Evolutionary conservation across 2,113 vertebrate species (phyloP), one percentile per base, ranked within the genome.

Genomic region (Corythornis cristatus): DNA sequence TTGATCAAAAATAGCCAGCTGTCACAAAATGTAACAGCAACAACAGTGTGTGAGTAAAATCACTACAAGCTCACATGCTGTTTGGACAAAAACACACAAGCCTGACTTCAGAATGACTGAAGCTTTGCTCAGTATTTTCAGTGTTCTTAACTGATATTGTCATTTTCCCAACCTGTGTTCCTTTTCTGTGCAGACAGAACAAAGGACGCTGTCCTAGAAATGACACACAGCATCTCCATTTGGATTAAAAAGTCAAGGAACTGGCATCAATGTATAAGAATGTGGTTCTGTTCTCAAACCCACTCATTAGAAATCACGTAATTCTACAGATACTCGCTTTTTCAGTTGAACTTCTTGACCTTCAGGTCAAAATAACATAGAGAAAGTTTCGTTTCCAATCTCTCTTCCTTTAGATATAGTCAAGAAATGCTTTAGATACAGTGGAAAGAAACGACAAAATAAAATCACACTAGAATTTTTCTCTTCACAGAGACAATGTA

Each of bases 91-190:
- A 89, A 46, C 40, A 72, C 3, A n/a, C 1, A 14, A 46, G n/a
- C 93, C 2, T 91, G 86, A 78, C 35, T 35, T 35, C 67, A 91
- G 76, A 93, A 77, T 89, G 78, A 83, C 72, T 88, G 77, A 74
- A 92, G 54, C 70, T 92, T 54, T 89, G 76, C 42, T 90, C 40
- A 88, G 42, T 40, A 46, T 90, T 75, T 79, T n/a, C 40, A 86
- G 72, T 45, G 76, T 23, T 89, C 74, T 73, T 33, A 29, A 48
- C 15, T 54, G 14, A 9, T n/a, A 71, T 33, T 90, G 81, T 66
- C 8, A 62, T 83, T 42, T 73, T n/a, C 18, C 53, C 18, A 9
- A 95, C 83, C 56, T 62, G 51, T 15, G 9, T 68, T 56, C 22
- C 9, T 89, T 66, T 87, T 46, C 86, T 76, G 31, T 61, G 40